Base-by-base conservation (phyloP, 2,888 invertebrate species). In the Plusia festucae region DNA sequence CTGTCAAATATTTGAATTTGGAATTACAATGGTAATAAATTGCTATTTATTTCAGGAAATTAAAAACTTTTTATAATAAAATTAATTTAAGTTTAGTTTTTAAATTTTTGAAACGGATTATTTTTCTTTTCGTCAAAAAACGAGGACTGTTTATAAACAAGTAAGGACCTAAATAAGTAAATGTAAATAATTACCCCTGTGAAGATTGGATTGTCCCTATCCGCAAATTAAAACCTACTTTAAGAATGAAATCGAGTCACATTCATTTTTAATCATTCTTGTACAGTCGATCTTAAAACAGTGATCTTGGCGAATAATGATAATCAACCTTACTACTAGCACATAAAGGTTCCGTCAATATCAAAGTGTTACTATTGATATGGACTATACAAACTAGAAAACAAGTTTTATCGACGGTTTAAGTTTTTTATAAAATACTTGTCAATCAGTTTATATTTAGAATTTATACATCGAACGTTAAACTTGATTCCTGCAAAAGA, bases 391-490 rank as follows among this genome's bases (percentile, higher is more conserved):
- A n/a, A 7, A 15, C 30, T 34, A 58, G 30, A 57, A 52, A 69
- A 71, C 73, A 55, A 63, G 67, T 67, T 60, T 46, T 76, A 54
- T 65, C 62, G 34, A 51, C 59, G 53, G 55, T 58, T 79, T 63
- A 60, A 68, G 49, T 66, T 78, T 73, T 73, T 73, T 61, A 51
- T 15, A 22, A 68, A 64, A 27, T 65, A 62, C 30, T 66, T 70
- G 68, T 77, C 78, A 73, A 68, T 79, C 77, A 68, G 30, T 13
- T 27, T 8, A n/a, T 68, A 61, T 72, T 65, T 55, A 58, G 44
- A 72, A 49, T 71, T 76, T 57, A 54, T 64, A 70, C 58, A 53
- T 56, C 40, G 46, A 71, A 57, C 30, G 54, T 20, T 61, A 64
- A 46, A 70, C 75, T 60, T 70, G 55, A 67, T 60, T 58, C 22